These are phyloP conservation scores for Drosophila punjabiensis DNA, from an alignment of 1,140 invertebrate genomes.

Conservation along the genomic window DNA sequence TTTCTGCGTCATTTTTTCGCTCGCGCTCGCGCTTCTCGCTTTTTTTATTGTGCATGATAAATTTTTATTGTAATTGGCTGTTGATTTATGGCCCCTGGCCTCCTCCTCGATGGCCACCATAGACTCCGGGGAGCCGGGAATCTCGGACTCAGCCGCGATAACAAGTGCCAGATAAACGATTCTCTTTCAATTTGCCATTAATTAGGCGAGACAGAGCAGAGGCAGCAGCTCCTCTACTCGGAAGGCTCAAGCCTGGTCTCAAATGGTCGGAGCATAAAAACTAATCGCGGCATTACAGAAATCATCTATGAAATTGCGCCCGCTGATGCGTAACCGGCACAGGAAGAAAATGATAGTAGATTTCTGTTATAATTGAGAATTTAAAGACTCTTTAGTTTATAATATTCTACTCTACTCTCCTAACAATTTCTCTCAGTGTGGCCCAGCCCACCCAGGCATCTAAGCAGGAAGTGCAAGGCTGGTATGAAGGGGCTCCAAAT, in stretches of 20 bases:
- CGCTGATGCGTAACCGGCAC: conserved; percentile 66
- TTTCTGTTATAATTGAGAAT: not conserved
- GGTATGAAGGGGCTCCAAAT: conserved; percentile 9
- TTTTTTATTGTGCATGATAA: conserved; percentile 82
- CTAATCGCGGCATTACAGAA: conserved; percentile 67
- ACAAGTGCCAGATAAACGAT: conserved; percentile 62
- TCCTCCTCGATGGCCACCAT: not conserved
- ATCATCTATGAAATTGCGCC: conserved; percentile 71
- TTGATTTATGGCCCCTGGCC: conserved; percentile 72
- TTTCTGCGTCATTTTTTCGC: conserved; percentile 62
- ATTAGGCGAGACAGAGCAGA: conserved; percentile 21
- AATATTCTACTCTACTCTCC: not conserved
- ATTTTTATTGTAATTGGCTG: conserved; percentile 83
- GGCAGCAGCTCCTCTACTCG: not conserved
- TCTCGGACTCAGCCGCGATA: conserved; percentile 46
- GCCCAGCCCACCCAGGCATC: conserved; percentile 32
- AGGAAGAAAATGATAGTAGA: not conserved
- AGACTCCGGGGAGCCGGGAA: conserved; percentile 28
- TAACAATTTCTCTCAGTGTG: not conserved
- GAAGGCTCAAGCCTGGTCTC: conserved; percentile 18
- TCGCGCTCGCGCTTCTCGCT: not conserved
- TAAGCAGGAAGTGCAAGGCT: conserved; percentile 57
- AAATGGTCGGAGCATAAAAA: conserved; percentile 66
- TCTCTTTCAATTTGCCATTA: conserved; percentile 63
- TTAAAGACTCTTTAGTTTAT: not conserved